phyloP scores from a whole-genome alignment of 2,797 vertebrate species.

The Oceanodroma leucorhoa region DNA sequence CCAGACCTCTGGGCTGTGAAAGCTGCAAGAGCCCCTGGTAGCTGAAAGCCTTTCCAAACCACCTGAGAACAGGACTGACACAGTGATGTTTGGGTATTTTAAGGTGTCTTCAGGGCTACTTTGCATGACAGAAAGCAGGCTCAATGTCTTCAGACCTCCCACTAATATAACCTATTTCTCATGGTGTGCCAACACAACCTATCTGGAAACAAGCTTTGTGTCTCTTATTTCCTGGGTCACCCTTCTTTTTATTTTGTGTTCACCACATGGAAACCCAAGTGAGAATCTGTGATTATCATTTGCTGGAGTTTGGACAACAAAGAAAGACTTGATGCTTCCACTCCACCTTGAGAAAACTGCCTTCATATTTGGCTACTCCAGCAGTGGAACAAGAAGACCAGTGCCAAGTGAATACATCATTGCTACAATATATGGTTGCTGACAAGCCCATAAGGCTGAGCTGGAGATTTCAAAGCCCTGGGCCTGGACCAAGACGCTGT shows the following conservation, averaged over 20 bases:
- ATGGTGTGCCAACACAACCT: background rate
- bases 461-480: background rate
- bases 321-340: background rate
- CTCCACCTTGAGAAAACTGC: background rate
- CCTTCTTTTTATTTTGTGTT: background rate
- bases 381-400: background rate
- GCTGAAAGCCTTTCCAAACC: background rate
- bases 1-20: background rate
- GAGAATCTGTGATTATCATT: background rate
- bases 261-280: background rate
- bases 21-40: background rate
- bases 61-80: background rate
- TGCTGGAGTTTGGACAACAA: background rate
- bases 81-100: background rate
- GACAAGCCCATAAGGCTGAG: background rate
- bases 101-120: background rate
- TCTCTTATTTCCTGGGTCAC: background rate
- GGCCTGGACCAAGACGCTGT: background rate
- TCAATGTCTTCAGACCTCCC: background rate
- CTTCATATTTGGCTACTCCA: background rate
- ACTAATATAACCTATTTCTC: background rate
- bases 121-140: background rate
- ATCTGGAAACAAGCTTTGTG: background rate
- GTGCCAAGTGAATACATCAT: background rate
- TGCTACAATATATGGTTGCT: background rate